These are phyloP conservation scores for Hypena proboscidalis DNA, from an alignment of 2,888 invertebrate species.

Conservation along the genomic window DNA sequence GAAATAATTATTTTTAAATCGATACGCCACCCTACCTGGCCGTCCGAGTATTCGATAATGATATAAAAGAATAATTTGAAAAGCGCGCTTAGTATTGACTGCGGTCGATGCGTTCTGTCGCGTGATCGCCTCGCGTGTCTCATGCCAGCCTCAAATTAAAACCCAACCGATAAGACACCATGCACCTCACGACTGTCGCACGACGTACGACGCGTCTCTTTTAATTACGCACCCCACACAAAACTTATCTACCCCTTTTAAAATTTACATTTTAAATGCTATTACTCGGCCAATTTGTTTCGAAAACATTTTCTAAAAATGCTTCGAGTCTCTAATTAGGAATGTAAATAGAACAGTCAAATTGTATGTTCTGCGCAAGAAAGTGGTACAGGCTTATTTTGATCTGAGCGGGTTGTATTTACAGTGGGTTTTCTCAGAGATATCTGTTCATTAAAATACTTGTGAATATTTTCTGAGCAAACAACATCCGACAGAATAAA, in stretches of 20 bases:
- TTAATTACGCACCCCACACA: constrained; percentile 83
- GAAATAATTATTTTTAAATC: constrained; percentile 46
- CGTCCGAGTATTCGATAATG: constrained; percentile 52
- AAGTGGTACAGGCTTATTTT: constrained; percentile 15
- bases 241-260: constrained; percentile 74
- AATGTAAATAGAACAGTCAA: constrained; percentile 25
- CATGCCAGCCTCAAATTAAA: constrained; percentile 83
- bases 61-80: constrained; percentile 73
- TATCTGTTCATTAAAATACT: constrained; percentile 63
- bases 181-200: constrained; percentile 80
- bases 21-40: constrained; percentile 42
- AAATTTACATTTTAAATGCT: constrained; percentile 60
- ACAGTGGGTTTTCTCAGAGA: constrained; percentile 32
- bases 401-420: constrained; percentile 12
- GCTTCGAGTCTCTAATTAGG: constrained; percentile 37
- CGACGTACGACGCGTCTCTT: constrained; percentile 75
- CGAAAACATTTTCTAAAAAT: constrained; percentile 35
- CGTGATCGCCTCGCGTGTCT: constrained; percentile 82
- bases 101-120: constrained; percentile 69
- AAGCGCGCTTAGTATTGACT: constrained; percentile 51
- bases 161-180: constrained; percentile 79
- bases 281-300: constrained; percentile 41
- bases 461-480: constrained; percentile 66
- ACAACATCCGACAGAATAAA: constrained; percentile 72
- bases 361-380: constrained; percentile 18